phyloP scores from a whole-genome alignment of 2,797 vertebrate species.

The Echeneis naucrates region DNA sequence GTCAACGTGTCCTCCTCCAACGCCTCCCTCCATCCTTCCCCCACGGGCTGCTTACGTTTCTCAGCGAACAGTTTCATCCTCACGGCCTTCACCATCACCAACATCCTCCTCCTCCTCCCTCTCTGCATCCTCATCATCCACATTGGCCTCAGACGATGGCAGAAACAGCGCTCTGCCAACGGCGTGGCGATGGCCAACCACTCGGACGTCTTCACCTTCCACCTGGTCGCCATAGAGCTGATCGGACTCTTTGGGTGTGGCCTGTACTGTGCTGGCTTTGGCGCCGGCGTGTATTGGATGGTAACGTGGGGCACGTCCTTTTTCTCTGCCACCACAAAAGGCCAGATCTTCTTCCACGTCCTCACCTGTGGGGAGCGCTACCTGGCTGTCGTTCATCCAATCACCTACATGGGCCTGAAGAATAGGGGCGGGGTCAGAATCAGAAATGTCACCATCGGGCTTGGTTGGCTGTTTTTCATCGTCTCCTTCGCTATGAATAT shows the following conservation, averaged over 20 bases:
- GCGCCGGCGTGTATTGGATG: accelerated
- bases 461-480: neutral
- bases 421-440: slow-evolving; percentile 5
- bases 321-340: accelerated
- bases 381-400: slow-evolving; percentile 58
- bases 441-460: slow-evolving; percentile 7
- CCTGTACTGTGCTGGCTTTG: neutral
- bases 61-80: neutral
- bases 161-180: neutral
- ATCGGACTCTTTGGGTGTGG: neutral
- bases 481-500: neutral
- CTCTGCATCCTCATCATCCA: slow-evolving; percentile 19
- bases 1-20: slow-evolving; percentile 13
- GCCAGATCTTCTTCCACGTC: slow-evolving; percentile 35
- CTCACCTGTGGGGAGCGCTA: slow-evolving; percentile 56
- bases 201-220: slow-evolving; percentile 40
- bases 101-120: slow-evolving; percentile 31
- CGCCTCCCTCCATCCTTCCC: accelerated
- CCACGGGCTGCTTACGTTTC: accelerated
- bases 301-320: accelerated
- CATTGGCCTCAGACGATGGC: slow-evolving; percentile 22
- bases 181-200: neutral
- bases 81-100: neutral
- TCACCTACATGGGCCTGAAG: slow-evolving; percentile 48
- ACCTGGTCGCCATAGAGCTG: slow-evolving; percentile 41